phyloP scores from a whole-genome alignment of 2,113 vertebrate genomes.

The Neopipo cinnamomea region DNA sequence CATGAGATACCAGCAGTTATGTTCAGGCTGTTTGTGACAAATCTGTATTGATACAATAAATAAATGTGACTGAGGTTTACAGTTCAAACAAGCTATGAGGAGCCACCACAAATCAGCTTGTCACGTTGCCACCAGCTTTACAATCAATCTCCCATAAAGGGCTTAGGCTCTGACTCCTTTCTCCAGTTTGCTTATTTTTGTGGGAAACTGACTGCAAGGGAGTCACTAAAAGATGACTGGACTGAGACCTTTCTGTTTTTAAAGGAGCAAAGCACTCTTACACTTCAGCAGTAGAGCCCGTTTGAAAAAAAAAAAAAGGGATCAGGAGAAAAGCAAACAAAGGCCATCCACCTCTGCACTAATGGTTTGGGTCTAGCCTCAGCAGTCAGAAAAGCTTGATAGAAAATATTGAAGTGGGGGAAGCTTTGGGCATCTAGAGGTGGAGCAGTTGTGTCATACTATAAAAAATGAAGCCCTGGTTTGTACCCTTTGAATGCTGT shows the following conservation, averaged over 20 bases:
- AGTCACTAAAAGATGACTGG: conserved; percentile 24
- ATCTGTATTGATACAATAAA: conserved; percentile 24
- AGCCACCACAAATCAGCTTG: conserved; percentile 67
- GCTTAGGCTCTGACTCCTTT: conserved; percentile 52
- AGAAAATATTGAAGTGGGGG: neutral
- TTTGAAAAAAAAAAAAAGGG: neutral
- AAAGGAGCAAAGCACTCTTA: neutral
- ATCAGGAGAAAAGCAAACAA: conserved; percentile 24
- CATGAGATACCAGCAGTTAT: neutral
- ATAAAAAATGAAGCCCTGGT: neutral
- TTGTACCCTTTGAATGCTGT: neutral
- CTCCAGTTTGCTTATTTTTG: conserved; percentile 63
- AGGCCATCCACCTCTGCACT: neutral
- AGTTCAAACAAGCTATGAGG: conserved; percentile 54
- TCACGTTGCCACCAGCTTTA: conserved; percentile 40
- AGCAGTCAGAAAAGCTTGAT: neutral
- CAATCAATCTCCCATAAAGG: conserved; percentile 60
- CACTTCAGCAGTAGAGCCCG: neutral
- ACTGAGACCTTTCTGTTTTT: conserved; percentile 39
- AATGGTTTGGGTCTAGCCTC: neutral
- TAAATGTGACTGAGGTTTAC: conserved; percentile 38
- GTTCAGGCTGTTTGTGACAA: neutral
- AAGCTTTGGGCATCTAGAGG: neutral
- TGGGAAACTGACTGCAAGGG: conserved; percentile 25
- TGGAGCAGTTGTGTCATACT: neutral